A percentile compares a stretch with the other conserved stretches of the same genome.
These are phyloP conservation scores for Rhizomys pruinosus DNA, from an alignment of 2,113 vertebrate species.

Conservation along the genomic window DNA sequence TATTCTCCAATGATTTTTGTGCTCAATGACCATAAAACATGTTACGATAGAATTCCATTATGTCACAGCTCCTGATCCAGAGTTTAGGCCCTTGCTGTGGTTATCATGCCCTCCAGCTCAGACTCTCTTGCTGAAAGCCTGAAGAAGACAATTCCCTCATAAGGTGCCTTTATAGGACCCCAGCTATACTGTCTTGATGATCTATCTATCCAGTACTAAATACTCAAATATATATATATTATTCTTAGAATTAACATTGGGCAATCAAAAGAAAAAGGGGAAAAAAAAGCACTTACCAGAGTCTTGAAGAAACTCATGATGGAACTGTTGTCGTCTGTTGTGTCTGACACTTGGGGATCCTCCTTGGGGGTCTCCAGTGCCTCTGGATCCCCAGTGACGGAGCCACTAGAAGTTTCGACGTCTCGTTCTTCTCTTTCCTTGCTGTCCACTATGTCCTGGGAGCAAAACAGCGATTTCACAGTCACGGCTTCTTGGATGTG, in stretches of 20 bases:
- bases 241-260: not conserved
- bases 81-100: not conserved
- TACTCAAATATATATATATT: fast-evolving
- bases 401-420: not conserved
- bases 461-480: constrained; percentile 72
- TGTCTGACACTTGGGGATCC: constrained; percentile 65
- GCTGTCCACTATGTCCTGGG: constrained; percentile 84
- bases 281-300: constrained; percentile 88
- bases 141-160: fast-evolving
- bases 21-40: not conserved
- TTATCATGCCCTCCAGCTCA: not conserved
- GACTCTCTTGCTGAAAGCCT: not conserved
- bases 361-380: constrained; percentile 74
- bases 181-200: fast-evolving
- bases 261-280: not conserved
- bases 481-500: constrained; percentile 73
- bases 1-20: not conserved
- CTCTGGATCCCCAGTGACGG: constrained; percentile 56
- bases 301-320: constrained; percentile 99
- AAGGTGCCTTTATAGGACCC: not conserved
- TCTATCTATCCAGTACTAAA: fast-evolving
- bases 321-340: constrained; percentile 86
- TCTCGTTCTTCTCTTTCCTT: constrained; percentile 55
- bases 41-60: fast-evolving
- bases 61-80: fast-evolving